These are phyloP conservation scores for Pectinophora gossypiella DNA, from an alignment of 1,140 invertebrate genomes.

Conservation along the genomic window DNA sequence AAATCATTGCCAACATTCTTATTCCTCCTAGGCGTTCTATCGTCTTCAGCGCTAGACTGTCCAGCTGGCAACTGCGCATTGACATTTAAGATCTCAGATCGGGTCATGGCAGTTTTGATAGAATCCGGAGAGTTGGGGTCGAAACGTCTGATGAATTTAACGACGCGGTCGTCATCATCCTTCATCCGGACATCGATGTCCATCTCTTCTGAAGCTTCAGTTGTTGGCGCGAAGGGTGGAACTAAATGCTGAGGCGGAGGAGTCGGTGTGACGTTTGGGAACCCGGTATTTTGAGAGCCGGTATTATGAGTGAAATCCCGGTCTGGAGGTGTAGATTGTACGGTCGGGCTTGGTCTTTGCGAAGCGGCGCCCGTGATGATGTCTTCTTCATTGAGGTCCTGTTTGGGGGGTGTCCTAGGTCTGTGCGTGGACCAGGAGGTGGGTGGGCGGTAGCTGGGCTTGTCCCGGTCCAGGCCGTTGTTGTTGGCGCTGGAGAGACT, in stretches of 20 bases:
- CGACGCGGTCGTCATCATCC: slow-evolving; percentile 39
- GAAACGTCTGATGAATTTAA: slow-evolving; percentile 68
- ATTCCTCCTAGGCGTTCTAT: slow-evolving; percentile 46
- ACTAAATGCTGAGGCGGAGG: slow-evolving; percentile 19
- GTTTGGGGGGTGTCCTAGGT: slow-evolving; percentile 8
- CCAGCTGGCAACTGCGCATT: slow-evolving; percentile 54
- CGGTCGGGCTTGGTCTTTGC: slow-evolving; percentile 21
- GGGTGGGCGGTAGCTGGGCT: slow-evolving; percentile 45
- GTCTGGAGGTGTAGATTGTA: slow-evolving; percentile 20
- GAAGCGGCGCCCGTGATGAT: slow-evolving; percentile 25
- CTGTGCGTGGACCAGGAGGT: slow-evolving; percentile 42
- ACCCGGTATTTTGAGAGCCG: slow-evolving; percentile 3
- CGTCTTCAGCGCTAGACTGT: slow-evolving; percentile 55
- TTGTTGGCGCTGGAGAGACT: slow-evolving; percentile 36
- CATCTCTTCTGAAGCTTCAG: slow-evolving; percentile 30
- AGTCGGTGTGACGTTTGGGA: slow-evolving; percentile 17
- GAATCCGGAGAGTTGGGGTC: slow-evolving; percentile 59
- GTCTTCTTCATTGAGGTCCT: slow-evolving; percentile 11
- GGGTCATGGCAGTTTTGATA: slow-evolving; percentile 53
- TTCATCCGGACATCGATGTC: slow-evolving; percentile 31
- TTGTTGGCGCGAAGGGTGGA: slow-evolving; percentile 26
- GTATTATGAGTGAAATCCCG: slow-evolving; percentile 13
- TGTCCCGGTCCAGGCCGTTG: slow-evolving; percentile 52
- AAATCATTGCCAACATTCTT: slow-evolving; percentile 47
- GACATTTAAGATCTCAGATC: slow-evolving; percentile 52